These are phyloP conservation scores for Cancer borealis DNA, from an alignment of 2,888 invertebrate species.

Conservation along the genomic window DNA sequence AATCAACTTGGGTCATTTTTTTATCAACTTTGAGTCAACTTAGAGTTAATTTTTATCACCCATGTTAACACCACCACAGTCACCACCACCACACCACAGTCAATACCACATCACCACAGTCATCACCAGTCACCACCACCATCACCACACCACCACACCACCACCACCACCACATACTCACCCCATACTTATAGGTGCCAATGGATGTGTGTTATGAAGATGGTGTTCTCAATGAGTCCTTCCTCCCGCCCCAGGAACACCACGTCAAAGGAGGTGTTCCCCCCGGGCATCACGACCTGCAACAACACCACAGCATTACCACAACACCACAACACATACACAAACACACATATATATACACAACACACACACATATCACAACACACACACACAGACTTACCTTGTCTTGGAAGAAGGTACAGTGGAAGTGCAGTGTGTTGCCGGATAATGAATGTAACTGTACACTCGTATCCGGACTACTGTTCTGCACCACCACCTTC, in stretches of 20 bases:
- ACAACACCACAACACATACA: background rate
- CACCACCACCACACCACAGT: background rate
- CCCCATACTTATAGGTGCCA: constrained; percentile 85
- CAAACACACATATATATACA: background rate
- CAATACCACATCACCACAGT: background rate
- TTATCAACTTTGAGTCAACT: too few species aligned
- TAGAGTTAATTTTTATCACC: too few species aligned
- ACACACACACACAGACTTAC: constrained; percentile 82
- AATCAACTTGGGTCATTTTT: too few species aligned
- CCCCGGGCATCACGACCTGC: constrained; percentile 92
- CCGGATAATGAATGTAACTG: constrained; percentile 96
- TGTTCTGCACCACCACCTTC: constrained; percentile 92
- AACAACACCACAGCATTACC: constrained; percentile 78
- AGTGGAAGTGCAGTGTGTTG: constrained; percentile 96
- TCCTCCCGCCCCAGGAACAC: constrained; percentile 96
- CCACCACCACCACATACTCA: constrained; percentile 52
- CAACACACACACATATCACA: background rate
- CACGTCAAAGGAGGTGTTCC: constrained; percentile 96
- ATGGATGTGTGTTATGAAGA: constrained; percentile 96
- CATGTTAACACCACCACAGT: too few species aligned
- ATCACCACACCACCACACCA: background rate
- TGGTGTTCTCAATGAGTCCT: constrained; percentile 91
- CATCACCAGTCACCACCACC: background rate
- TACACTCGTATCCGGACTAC: constrained; percentile 90
- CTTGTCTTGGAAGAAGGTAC: constrained; percentile 97